phyloP scores from a whole-genome alignment of 2,113 vertebrate species.

The Oophaga pumilio region DNA sequence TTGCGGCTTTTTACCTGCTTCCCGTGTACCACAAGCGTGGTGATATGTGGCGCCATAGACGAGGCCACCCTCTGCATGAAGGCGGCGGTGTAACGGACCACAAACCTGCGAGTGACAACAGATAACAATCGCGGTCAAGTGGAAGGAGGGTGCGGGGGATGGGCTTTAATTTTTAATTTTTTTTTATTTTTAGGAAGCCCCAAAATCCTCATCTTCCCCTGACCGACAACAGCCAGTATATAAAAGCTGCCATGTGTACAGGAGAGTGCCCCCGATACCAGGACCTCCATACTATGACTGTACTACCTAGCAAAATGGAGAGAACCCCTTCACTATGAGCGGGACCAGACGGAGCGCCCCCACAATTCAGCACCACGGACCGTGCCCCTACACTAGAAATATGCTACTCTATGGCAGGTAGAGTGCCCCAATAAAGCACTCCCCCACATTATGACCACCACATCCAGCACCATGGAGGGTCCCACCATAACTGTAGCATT shows the following conservation, averaged over 20 bases:
- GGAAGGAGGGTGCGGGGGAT: neutral
- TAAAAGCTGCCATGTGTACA: neutral
- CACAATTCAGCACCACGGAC: neutral
- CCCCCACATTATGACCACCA: too few relatives aligned
- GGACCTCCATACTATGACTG: too few relatives aligned
- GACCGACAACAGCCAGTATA: neutral
- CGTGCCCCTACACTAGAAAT: neutral
- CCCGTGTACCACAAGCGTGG: slow-evolving; percentile 93
- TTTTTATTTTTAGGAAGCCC: neutral
- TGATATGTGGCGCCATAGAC: slow-evolving; percentile 96
- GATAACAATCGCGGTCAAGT: slow-evolving; percentile 55
- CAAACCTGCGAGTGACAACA: slow-evolving; percentile 81
- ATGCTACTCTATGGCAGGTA: too few relatives aligned
- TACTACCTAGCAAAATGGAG: neutral
- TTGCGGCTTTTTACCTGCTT: slow-evolving; percentile 90
- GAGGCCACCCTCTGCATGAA: slow-evolving; percentile 89
- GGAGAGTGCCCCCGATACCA: neutral
- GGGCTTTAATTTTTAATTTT: too few relatives aligned
- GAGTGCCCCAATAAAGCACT: too few relatives aligned
- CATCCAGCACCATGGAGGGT: neutral
- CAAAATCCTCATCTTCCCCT: neutral
- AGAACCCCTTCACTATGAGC: neutral
- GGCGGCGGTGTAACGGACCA: slow-evolving; percentile 87
- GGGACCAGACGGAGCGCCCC: neutral
- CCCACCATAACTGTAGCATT: too few relatives aligned